A percentile compares a stretch with the other conserved stretches of the same genome.
Conservation (phyloP, 2,113 vertebrate species). For the Tinamus guttatus region DNA sequence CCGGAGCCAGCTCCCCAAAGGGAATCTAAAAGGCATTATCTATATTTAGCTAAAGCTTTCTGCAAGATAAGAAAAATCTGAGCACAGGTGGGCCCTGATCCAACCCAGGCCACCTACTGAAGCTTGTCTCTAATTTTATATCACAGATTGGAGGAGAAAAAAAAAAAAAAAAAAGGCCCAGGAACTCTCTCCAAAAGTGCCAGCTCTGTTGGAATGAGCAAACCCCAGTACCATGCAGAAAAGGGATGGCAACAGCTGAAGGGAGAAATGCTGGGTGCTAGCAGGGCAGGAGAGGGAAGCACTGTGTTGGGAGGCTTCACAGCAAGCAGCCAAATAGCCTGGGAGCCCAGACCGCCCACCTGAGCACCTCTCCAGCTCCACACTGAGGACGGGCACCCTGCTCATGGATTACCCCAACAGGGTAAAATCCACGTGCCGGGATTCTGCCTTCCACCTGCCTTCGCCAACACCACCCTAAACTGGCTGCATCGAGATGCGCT, state of each 20-base stretch:
- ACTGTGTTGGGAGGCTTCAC: background rate
- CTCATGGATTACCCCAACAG: background rate
- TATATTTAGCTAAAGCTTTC: background rate
- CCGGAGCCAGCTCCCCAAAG: background rate
- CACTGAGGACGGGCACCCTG: background rate
- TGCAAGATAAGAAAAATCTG: background rate
- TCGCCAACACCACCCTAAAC: background rate
- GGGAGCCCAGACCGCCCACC: background rate
- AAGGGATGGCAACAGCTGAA: background rate
- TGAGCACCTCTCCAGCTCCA: background rate
- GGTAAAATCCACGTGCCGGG: background rate
- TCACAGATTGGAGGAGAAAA: background rate
- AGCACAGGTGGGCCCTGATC: background rate
- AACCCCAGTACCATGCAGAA: background rate
- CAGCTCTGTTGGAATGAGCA: background rate
- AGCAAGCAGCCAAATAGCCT: background rate
- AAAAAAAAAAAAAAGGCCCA: background rate
- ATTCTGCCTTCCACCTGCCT: background rate
- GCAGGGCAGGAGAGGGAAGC: background rate
- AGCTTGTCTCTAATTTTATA: background rate
- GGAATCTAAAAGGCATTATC: fast-evolving
- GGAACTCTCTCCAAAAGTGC: background rate
- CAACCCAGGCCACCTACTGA: background rate
- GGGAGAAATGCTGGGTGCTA: background rate
- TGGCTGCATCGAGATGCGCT: background rate